Evolutionary conservation across 2,888 invertebrate species (phyloP), one percentile per base, ranked within the genome.

Genomic region (Andrena flavipes): DNA sequence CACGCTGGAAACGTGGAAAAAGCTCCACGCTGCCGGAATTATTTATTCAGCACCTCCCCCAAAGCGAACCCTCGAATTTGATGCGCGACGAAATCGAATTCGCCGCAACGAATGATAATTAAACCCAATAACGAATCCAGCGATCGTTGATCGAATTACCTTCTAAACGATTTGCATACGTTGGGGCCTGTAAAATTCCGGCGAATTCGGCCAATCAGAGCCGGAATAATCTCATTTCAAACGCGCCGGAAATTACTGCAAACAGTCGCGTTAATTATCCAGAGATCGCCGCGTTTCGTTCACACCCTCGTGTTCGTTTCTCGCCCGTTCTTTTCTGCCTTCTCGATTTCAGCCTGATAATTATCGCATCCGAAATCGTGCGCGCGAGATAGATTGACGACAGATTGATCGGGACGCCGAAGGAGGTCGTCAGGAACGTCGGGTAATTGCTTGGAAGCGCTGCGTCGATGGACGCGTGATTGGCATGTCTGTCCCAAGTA

Each of bases 381-480:
- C 20, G 62, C 48, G 30, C 29, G 29, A 23, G 65, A 60, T 76
- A 67, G 68, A 60, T 73, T 73, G 73, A 70, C 77, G 72, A 67
- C 77, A 60, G 79, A 80, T 83, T 78, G 79, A 79, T 78, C 76
- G 80, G 62, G 56, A 71, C 68, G 75, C 63, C 77, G 70, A 80
- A 67, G 74, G 51, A 74, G 75, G 71, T 62, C 77, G 74, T 65
- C 72, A 48, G 75, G 68, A 81, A 72, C 56, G 81, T 60, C 72
- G 60, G 65, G 81, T 84, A 77, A 85, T 87, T 87, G 70, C 79
- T 81, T 33, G 75, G 79, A 69, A 80, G 69, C 76, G 56, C 76
- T 68, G 63, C 68, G 76, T 70, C 76, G 69, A 83, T 72, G 59
- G 76, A 79, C 63, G 30, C 51, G 80, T 81, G 84, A 85, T 83